A percentile compares a stretch with the other conserved stretches of the same genome.
Conservation (phyloP, 2,113 vertebrate species). For the Garra rufa region DNA sequence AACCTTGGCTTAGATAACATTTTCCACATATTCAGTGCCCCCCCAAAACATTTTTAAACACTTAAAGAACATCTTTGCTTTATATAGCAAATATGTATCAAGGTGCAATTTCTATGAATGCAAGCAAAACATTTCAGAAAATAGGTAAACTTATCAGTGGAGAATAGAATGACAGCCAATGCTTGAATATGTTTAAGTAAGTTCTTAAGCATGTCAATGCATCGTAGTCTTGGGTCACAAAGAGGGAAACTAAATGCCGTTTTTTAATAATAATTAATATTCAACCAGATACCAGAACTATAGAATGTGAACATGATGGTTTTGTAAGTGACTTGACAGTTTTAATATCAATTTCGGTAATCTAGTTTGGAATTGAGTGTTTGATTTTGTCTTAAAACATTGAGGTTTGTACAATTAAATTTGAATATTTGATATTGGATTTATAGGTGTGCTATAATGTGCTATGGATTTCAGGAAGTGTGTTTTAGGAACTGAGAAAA, state of each 20-base stretch:
- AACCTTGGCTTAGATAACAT: not conserved
- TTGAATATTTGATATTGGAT: not conserved
- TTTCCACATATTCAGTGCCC: not conserved
- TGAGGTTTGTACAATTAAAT: not conserved
- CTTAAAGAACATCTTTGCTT: not conserved
- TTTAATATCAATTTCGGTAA: not conserved
- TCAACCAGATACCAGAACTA: not conserved
- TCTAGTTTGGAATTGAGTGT: not conserved
- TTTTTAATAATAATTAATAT: not conserved
- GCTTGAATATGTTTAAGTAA: not conserved
- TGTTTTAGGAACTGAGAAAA: not conserved
- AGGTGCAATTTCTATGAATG: too few relatives aligned
- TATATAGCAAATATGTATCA: not conserved
- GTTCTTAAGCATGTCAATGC: not conserved
- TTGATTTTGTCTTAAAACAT: not conserved
- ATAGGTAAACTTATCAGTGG: not conserved
- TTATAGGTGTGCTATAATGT: not conserved
- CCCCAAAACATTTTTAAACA: not conserved
- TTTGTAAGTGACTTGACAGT: not conserved
- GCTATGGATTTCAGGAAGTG: conserved; percentile 11
- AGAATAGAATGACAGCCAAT: not conserved
- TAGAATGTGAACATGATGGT: not conserved
- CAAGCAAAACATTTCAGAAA: not conserved
- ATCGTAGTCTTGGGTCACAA: not conserved
- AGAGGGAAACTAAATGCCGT: not conserved